Evolutionary conservation across 2,797 vertebrate genomes (phyloP), one percentile per base, ranked within the genome.

Genomic region (Morelia viridis): DNA sequence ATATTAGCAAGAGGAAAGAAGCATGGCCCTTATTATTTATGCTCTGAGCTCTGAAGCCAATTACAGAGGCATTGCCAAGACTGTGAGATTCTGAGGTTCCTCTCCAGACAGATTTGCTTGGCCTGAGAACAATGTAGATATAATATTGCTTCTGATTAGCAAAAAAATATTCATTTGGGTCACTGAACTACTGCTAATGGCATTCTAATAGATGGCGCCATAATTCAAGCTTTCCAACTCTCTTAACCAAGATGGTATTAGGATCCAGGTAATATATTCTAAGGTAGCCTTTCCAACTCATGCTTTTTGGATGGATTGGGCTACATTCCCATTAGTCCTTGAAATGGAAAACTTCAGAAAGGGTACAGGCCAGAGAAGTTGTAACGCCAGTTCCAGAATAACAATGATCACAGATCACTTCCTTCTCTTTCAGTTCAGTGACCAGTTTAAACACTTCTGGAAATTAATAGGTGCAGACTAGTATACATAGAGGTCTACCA

Each of bases 191-290:
- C 94, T 93, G 93, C 94, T 97, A 96, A 96, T 90, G 95, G 94
- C 96, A 96, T 96, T 97, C 94, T 96, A 96, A 97, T 94, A 96
- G 95, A 95, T 94, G 93, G 96, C 95, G 93, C 96, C 93, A 91
- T 95, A 95, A 96, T 62, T 88, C 90, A 94, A 94, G 86, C 80
- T 93, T 92, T 94, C 85, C 91, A 93, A 92, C 91, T 96, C 94
- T 96, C 90, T 95, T 61, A 93, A 96, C 95, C 91, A 97, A 97
- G 96, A 96, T 94, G 95, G 95, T 91, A 95, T 87, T 15, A 92
- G 88, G 94, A 53, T 91, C 64, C 93, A 95, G 91, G 85, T 92
- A 86, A 91, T 56, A 17, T 35, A 53, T 91, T 90, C 90, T 92
- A 46, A 53, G 50, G 50, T 53, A 53, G 50, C 50, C 50, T 53